Evolutionary conservation across 2,797 vertebrate species (phyloP), one percentile per base, ranked within the genome.

Genomic region (Dicrostonyx torquatus): DNA sequence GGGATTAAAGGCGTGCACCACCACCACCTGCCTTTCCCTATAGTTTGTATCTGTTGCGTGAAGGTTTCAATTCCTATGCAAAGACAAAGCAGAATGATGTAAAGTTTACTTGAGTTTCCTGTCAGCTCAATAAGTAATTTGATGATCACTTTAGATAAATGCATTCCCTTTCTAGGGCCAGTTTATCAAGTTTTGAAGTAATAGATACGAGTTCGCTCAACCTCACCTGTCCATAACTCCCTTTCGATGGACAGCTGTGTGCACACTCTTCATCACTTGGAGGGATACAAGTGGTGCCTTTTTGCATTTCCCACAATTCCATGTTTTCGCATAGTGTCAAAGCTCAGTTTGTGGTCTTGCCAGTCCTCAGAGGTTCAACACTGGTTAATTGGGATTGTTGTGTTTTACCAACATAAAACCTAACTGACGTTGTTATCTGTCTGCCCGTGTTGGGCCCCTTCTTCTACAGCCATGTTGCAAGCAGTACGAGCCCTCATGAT

Each of bases 401-500:
- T n/a, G 26, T 90, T 37, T 80, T 79, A 50, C 70, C 60, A 78
- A 62, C 60, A 37, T 31, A 66, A 55, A 76, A 29, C 73, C 8
- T 93, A 31, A 62, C 53, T 10, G 8, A 4, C 18, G 45, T 40
- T 18, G 37, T 95, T 18, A 78, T 29, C 3, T 66, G 43, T 84
- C 86, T 1, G 0, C 79, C 0, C 72, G 11, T 68, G 29, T 34
- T 24, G n/a, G 79, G 13, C 53, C 50, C 37, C 53, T 77, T 5
- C 48, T 80, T 91, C 96, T 94, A 8, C 95, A 99, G 99, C 98
- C 0, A 98, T 99, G 98, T 99, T 99, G 94, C 99, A 99, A 97
- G 99, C 99, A 0, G 99, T 99, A 77, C 97, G 99, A 89, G 99
- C 99, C 15, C 97, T 99, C 96, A 99, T 99, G 99, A 99, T 99